Evolutionary conservation across 2,113 vertebrate species (phyloP).

Genomic region (Chiloscyllium plagiosum): DNA sequence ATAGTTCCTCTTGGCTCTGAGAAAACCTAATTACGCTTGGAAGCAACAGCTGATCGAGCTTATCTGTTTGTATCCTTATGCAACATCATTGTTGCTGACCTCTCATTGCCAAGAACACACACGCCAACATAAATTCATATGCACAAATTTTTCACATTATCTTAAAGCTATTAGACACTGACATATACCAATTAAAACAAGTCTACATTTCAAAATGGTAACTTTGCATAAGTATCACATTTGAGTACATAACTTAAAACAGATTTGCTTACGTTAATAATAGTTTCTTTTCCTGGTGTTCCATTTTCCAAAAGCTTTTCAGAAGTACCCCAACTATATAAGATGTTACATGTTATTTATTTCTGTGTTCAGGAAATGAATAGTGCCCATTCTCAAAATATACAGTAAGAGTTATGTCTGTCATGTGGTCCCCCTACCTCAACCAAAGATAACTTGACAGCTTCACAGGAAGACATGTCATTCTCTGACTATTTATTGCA

Average conservation of each 20-base stretch:
- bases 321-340: background rate
- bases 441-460: background rate
- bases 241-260: background rate
- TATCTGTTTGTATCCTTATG: background rate
- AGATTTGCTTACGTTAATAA: background rate
- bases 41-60: background rate
- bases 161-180: background rate
- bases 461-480: background rate
- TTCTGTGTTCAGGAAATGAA: constrained; percentile 6
- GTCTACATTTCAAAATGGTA: background rate
- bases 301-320: background rate
- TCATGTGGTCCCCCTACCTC: background rate
- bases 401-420: background rate
- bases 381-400: background rate
- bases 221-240: background rate
- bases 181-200: background rate
- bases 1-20: background rate
- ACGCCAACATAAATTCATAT: background rate
- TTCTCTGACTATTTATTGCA: background rate
- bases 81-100: background rate
- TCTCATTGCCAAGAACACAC: background rate
- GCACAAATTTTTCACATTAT: background rate
- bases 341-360: constrained; percentile 5
- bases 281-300: background rate
- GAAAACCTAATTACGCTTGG: background rate